Percentiles rank a stretch among this genome's conserved stretches.
These are phyloP conservation scores for Mastacembelus armatus DNA, from an alignment of 2,797 vertebrate genomes.

Conservation along the genomic window DNA sequence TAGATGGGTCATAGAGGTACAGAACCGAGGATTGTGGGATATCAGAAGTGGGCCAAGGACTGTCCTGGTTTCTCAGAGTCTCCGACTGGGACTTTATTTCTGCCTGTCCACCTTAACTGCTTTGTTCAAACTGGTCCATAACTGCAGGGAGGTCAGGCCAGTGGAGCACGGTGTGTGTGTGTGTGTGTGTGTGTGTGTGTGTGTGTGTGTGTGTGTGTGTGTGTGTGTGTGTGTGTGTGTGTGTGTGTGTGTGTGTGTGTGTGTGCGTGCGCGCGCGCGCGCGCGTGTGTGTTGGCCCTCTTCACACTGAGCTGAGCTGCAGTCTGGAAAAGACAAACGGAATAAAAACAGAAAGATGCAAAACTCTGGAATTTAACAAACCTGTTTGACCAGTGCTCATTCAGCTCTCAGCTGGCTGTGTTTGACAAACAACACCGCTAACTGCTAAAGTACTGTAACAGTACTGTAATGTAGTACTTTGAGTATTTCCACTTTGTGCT, in stretches of 20 bases:
- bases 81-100: conserved; percentile 33
- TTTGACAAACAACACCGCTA: no score
- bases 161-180: conserved; percentile 1
- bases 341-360: no score
- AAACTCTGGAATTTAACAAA: no score
- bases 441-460: no score
- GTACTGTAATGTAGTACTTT: no score
- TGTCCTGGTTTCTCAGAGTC: conserved; percentile 33
- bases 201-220: not conserved
- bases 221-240: not conserved
- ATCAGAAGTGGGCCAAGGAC: conserved; percentile 28
- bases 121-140: not conserved
- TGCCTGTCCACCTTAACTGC: conserved; percentile 25
- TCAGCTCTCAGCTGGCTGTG: no score
- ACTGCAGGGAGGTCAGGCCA: conserved; percentile 17
- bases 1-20: not conserved
- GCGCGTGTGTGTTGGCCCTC: no score
- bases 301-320: no score
- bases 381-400: no score
- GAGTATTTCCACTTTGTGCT: no score
- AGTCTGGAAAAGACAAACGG: no score
- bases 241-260: not conserved
- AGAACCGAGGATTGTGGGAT: conserved; percentile 14
- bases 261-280: no score
- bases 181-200: conserved; percentile 7